These are phyloP conservation scores for Hymenochirus boettgeri DNA, from an alignment of 2,113 vertebrate species.

Conservation along the genomic window DNA sequence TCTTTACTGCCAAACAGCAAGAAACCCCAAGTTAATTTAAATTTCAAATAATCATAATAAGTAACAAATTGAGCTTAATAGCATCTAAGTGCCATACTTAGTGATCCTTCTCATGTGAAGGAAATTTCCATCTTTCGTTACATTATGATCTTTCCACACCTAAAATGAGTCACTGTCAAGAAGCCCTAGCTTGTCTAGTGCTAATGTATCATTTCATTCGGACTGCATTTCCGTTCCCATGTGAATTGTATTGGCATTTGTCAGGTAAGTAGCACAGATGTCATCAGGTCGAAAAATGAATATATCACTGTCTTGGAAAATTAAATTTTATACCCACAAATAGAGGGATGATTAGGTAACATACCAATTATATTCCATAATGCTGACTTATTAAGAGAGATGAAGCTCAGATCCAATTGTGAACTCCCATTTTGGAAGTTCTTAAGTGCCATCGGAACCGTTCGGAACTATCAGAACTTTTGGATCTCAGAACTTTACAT, in stretches of 20 bases:
- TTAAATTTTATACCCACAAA: slow-evolving; percentile 3
- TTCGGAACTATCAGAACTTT: too few relatives aligned
- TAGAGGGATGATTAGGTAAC: too few relatives aligned
- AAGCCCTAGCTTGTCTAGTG: not conserved
- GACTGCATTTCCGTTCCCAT: not conserved
- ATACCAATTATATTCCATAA: too few relatives aligned
- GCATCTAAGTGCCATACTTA: slow-evolving; percentile 11
- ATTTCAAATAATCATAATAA: slow-evolving; percentile 13
- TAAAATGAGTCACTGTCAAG: slow-evolving; percentile 31
- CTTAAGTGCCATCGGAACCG: too few relatives aligned
- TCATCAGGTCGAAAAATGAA: not conserved
- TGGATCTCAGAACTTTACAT: too few relatives aligned
- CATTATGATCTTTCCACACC: slow-evolving; percentile 23
- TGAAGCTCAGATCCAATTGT: too few relatives aligned
- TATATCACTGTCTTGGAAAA: slow-evolving; percentile 21
- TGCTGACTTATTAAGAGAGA: too few relatives aligned
- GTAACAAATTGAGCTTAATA: slow-evolving; percentile 8
- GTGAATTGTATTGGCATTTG: not conserved
- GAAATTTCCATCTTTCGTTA: slow-evolving; percentile 28
- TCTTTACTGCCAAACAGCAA: not conserved
- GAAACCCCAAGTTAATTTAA: not conserved
- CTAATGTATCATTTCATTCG: slow-evolving; percentile 12
- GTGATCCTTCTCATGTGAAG: slow-evolving; percentile 4
- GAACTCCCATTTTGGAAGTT: too few relatives aligned
- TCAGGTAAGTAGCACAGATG: slow-evolving; percentile 5